These are phyloP conservation scores for Dendrolimus kikuchii DNA, from an alignment of 1,140 invertebrate species.

Conservation along the genomic window DNA sequence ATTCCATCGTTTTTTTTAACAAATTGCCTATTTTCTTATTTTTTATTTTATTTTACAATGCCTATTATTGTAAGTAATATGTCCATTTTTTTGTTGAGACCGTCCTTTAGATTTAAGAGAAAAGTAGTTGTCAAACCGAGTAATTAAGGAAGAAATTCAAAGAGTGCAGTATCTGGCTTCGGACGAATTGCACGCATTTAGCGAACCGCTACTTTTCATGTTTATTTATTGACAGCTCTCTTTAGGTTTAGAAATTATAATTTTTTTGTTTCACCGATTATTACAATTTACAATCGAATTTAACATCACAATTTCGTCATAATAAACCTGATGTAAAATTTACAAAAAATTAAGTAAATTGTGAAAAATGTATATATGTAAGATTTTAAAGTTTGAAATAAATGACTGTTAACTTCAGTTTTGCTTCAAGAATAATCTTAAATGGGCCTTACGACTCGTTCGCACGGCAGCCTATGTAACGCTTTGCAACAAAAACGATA, in stretches of 20 bases:
- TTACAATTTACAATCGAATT: too few relatives aligned
- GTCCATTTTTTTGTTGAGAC: constrained; percentile 1
- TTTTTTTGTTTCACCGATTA: too few relatives aligned
- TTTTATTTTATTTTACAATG: background rate
- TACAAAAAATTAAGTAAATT: too few relatives aligned
- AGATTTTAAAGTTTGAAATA: too few relatives aligned
- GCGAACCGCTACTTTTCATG: constrained; percentile 11
- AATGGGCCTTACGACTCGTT: too few relatives aligned
- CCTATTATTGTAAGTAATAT: background rate
- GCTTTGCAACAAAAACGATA: too few relatives aligned
- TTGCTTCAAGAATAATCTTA: too few relatives aligned
- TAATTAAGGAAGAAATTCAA: background rate
- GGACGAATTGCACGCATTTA: constrained; percentile 32
- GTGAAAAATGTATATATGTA: too few relatives aligned
- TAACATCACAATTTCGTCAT: constrained; percentile 4
- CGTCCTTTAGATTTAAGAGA: constrained; percentile 12
- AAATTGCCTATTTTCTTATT: background rate
- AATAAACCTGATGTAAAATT: background rate
- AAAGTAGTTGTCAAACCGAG: constrained; percentile 7
- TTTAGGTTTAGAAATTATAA: constrained; percentile 5
- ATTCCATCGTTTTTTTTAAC: too few relatives aligned
- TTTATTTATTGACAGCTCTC: constrained; percentile 26
- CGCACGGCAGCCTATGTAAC: too few relatives aligned
- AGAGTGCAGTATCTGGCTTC: too few relatives aligned
- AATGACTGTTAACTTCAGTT: too few relatives aligned